Base-by-base conservation (phyloP, 2,113 vertebrate species). In the Bothrops jararaca region DNA sequence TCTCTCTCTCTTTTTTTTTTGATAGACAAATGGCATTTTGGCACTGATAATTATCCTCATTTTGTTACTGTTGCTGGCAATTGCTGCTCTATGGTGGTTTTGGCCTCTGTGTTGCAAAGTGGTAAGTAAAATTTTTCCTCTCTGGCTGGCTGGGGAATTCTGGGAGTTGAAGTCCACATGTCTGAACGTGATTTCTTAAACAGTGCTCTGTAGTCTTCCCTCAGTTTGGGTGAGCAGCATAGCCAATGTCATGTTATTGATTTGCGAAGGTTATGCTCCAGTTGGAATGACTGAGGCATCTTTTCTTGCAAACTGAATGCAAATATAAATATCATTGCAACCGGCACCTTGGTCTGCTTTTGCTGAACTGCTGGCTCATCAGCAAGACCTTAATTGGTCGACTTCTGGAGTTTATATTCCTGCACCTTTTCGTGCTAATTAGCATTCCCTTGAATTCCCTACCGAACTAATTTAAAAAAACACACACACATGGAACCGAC, bases 81-180 rank as follows among this genome's bases (percentile, higher is more conserved):
- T 99, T 0, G 98, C 95, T 34, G 97, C 99, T 89, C 97, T 99
- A 95, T 99, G 99, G 99, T 99, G 99, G 99, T 99, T 99, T 97
- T 99, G 98, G 98, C 99, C 99, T 34, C 98, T 99, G 53, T 99
- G 98, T 98, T 99, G 99, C 98, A 99, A 98, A 96, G 96, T 99
- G 98, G 99, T 99, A 95, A 99, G 98, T 98, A 93, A 96, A 9
- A 90, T 26, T 39, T 15, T 4, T 12, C 3, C 0, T 22, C 48
- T 86, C 45, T 86, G 42, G 1, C 11, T 50, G 23, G 4, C 45
- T 48, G 8, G 74, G n/a, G 74, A 80, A 18, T 80, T 80, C 12
- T 42, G 29, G n/a, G 85, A 64, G 11, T 64, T 64, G 60, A 64
- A 29, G 26, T 64, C 58, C 58, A 60, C 9, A 1, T 10, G 11